phyloP scores from a whole-genome alignment of 2,797 vertebrate genomes.

The Coreius guichenoti region DNA sequence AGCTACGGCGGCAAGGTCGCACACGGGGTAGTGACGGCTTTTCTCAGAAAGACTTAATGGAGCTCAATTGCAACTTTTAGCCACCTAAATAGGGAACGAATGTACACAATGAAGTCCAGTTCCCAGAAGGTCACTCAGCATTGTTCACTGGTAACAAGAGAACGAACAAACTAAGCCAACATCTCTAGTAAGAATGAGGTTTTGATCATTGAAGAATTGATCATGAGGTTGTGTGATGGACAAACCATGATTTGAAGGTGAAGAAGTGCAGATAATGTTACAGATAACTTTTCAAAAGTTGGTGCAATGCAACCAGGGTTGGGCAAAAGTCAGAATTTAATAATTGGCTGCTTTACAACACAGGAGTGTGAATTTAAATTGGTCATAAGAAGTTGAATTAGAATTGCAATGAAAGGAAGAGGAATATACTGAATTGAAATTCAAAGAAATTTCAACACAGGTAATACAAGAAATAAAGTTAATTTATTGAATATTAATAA shows the following conservation, averaged over 20 bases:
- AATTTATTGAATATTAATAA: background rate
- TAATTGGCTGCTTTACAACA: background rate
- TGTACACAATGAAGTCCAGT: conserved; percentile 52
- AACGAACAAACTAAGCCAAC: background rate
- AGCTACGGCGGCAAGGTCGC: background rate
- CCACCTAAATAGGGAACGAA: conserved; percentile 63
- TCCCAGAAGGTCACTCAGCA: conserved; percentile 61
- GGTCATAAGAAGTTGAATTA: too few relatives aligned
- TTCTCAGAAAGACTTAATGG: conserved; percentile 61
- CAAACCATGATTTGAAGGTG: background rate
- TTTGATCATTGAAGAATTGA: background rate
- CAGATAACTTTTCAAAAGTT: background rate
- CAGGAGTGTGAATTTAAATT: background rate
- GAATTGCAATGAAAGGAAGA: background rate
- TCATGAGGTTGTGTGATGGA: background rate
- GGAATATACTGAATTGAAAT: background rate
- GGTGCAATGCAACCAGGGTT: background rate
- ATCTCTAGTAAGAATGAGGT: background rate
- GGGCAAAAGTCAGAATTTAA: background rate
- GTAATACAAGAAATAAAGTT: background rate
- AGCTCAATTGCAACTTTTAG: conserved; percentile 64
- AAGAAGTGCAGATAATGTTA: background rate
- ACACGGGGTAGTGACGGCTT: conserved; percentile 50
- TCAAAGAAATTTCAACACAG: background rate
- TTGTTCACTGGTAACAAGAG: conserved; percentile 47